Base-by-base conservation (phyloP, 2,888 invertebrate species). In the Hypena proboscidalis region DNA sequence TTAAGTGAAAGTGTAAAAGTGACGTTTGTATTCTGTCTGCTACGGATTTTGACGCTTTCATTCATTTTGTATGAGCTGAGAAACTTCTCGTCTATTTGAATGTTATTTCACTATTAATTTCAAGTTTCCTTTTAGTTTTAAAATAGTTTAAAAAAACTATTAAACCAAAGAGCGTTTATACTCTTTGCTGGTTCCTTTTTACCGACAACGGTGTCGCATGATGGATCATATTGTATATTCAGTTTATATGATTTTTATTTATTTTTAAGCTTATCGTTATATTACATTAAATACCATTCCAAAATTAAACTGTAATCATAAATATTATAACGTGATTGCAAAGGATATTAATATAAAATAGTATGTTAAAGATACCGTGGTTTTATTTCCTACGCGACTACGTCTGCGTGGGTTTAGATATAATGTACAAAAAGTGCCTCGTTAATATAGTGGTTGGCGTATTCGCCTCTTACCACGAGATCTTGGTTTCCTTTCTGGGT, bases 261-360 rank as follows among this genome's bases (percentile, higher is more conserved):
- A 86, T 86, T 88, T 86, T 82, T 88, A 88, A 88, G 88, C 77
- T 85, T 85, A 83, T 81, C 75, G 73, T 74, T 82, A 81, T 79
- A 75, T 76, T 79, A 87, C 80, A 82, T 54, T 65, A 66, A 66
- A 62, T 89, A 88, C 82, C 90, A 90, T 90, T 90, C 90, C 90
- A 90, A 90, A 89, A 86, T 90, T 86, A 86, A 84, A 83, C 77
- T 86, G 82, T 89, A 87, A 87, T 85, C 80, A 80, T 83, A 74
- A 81, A 77, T 83, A 85, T 82, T 77, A 82, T 80, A 73, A 80
- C 76, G 77, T 83, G 81, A 86, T 85, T 84, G 85, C 73, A 79
- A 79, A 83, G 73, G 81, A 80, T 83, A 84, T 83, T 83, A 85
- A 77, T 82, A 81, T 77, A 83, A 83, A 87, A 83, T 78, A 83